Evolutionary conservation across 2,797 vertebrate genomes (phyloP), one percentile per base, ranked within the genome.

Genomic region (Otolemur crassicaudatus): DNA sequence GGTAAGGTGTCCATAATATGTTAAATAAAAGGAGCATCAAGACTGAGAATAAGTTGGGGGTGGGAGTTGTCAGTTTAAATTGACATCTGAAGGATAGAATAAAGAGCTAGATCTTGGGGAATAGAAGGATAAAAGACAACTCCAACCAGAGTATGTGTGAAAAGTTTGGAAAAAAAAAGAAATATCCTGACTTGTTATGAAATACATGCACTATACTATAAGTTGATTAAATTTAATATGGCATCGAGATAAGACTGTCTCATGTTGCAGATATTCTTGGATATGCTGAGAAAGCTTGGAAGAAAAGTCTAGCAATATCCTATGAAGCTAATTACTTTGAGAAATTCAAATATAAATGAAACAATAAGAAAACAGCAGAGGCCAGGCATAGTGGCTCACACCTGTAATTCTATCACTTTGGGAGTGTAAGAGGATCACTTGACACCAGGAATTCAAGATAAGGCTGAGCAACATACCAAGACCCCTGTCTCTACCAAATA

Each of bases 281-380:
- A 92, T 58, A 46, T 56, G 23, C 34, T n/a, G 17, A 9, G 17
- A 61, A 87, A 77, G 73, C 82, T 73, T 88, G 53, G 31, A 92
- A 86, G 46, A 63, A 34, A 70, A 9, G 17, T 8, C n/a, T 34
- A 67, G 7, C 31, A 84, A 79, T 85, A 58, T 72, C 27, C 40
- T 84, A 34, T 82, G 8, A 94, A 80, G 43, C 67, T 94, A 63
- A 76, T 93, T 79, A 89, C 43, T 94, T 93, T 56, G 31, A 56
- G 17, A 17, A 86, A 88, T 73, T 87, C 65, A 88, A 81, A 75
- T 75, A 87, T 89, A 95, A 96, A 85, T 91, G 12, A 81, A 89
- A 29, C 6, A 63, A 81, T 43, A 85, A 94, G 56, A 90, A 97
- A 94, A 87, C 0, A 90, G 29, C 76, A 95, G 20, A 4, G 2